Base-by-base conservation (phyloP, 2,113 vertebrate species). In the Archocentrus centrarchus region DNA sequence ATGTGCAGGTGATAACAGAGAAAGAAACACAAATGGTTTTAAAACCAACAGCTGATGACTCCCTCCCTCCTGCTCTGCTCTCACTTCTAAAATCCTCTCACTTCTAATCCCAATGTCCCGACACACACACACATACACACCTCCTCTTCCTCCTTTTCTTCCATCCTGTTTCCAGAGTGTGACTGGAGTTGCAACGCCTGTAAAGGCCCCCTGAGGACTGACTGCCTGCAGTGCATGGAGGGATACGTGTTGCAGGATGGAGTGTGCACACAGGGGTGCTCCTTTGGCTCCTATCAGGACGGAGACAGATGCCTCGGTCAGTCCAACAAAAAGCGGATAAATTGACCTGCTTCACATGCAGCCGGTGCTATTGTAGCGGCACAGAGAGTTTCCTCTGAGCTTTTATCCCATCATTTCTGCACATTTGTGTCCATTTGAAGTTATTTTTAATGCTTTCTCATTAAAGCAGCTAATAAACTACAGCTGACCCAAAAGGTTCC, bases 171-270 rank as follows among this genome's bases (percentile, higher is more conserved):
- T 89, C 10, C 87, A 99, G 98, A 99, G 92, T 99, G 98, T 53
- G 97, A 99, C 83, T 98, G 98, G 98, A 99, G 97, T 92, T 99
- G 98, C 79, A 98, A 96, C 0, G 92, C 95, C 1, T 99, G 98
- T 24, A 94, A 78, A 3, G 98, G 98, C 4, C 97, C 98, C 1
- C 94, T 93, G 63, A 92, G 88, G 27, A 98, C 93, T 0, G 98
- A 99, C 93, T 99, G 98, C 92, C 93, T 98, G 86, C 98, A 97
- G 94, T 99, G 98, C 91, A 97, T 98, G 97, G 97, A 98, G 7
- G 97, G 97, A 39, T 95, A 97, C 0, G 37, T 97, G 39, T 92
- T 99, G 41, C 97, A 98, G 14, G 90, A 96, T 0, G 97, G 97
- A 0, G 79, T 97, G 17, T 99, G 98, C 15, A 59, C 95, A 9